Base-by-base conservation (phyloP, 2,113 vertebrate species). In the Nothoprocta perdicaria region DNA sequence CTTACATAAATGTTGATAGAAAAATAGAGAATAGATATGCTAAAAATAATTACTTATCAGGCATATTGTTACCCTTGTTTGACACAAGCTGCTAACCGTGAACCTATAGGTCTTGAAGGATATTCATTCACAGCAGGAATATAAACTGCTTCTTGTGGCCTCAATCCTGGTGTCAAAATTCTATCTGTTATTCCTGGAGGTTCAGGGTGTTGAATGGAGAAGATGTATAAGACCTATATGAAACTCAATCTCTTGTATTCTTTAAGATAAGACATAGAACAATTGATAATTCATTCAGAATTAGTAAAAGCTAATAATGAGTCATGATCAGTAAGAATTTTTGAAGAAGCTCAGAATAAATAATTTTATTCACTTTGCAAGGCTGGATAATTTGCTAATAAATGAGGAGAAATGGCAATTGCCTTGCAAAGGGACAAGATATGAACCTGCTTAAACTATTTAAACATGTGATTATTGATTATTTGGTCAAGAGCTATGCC, bases 331-430 rank as follows among this genome's bases (percentile, higher is more conserved):
- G 69, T 93, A 92, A 84, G 79, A 95, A 75, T 52, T 92, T 90
- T 91, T 94, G 73, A 60, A 94, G 66, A 87, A 84, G 46, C 72
- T 93, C 40, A 80, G 74, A 62, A 58, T 78, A 93, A 96, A 82
- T 76, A 77, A 75, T 93, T 92, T 94, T 94, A 85, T 94, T 95
- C 52, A 60, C 16, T 55, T 95, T 97, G 88, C 80, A 65, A 71
- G 85, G 63, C 69, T 92, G 93, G 95, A 95, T 95, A 95, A 89
- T 80, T 89, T 92, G 48, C 75, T 84, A 95, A 94, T 55, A 94
- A 94, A 86, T 53, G 38, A 33, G 73, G 12, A 38, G 91, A 75
- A 71, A 84, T 29, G 80, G 41, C 55, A 78, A 62, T 66, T 90
- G 27, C 76, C 78, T 93, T 84, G 67, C 33, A 78, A 88, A 74